Percentiles rank a stretch among this genome's conserved stretches.
These are phyloP conservation scores for Eupithecia vulgata DNA, from an alignment of 2,888 invertebrate species.

Conservation along the genomic window DNA sequence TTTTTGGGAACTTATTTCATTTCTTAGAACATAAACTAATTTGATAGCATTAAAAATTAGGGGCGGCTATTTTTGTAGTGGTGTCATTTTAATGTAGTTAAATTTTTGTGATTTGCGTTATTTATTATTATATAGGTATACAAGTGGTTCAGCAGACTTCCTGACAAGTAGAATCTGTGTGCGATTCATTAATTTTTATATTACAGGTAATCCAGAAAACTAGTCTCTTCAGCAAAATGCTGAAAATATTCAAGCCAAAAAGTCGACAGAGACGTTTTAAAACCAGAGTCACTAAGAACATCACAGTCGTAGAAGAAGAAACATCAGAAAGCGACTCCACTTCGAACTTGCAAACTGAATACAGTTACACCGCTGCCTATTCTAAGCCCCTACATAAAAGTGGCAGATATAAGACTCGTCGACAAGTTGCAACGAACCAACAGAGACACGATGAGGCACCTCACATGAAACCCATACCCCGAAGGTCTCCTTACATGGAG, in stretches of 20 bases:
- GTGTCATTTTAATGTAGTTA: neutral
- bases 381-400: constrained; percentile 25
- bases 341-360: constrained; percentile 65
- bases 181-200: neutral
- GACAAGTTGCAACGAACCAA: constrained; percentile 47
- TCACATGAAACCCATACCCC: constrained; percentile 39
- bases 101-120: neutral
- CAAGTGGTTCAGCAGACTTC: neutral
- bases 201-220: constrained; percentile 49
- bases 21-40: neutral
- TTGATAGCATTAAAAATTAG: neutral
- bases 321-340: constrained; percentile 49
- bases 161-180: neutral
- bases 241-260: constrained; percentile 61
- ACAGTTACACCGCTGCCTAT: constrained; percentile 54
- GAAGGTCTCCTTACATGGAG: constrained; percentile 61
- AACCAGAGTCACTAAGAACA: constrained; percentile 25
- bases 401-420: constrained; percentile 46
- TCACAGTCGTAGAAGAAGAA: constrained; percentile 15
- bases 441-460: constrained; percentile 43
- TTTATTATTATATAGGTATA: too few species aligned
- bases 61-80: neutral
- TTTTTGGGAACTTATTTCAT: too few species aligned
- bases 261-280: constrained; percentile 40
- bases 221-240: constrained; percentile 64